Base-by-base conservation (phyloP, 2,888 invertebrate species). In the Chrysomela aeneicollis region DNA sequence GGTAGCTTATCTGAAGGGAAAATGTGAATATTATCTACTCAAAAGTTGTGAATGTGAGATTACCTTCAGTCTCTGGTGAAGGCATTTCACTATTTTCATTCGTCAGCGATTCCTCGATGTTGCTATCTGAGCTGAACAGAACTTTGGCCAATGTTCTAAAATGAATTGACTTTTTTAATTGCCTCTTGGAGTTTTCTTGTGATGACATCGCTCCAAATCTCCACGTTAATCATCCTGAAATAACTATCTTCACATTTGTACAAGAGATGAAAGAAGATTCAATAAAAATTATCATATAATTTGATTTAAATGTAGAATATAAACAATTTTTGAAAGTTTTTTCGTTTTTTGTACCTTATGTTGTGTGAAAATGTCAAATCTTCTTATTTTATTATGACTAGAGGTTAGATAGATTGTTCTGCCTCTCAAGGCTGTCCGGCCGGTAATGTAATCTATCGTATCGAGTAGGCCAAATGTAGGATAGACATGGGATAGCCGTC, bases 71-170 rank as follows among this genome's bases (percentile, higher is more conserved):
- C 46, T 26, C 17, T 21, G n/a, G n/a, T 15, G n/a, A 12, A 57
- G 12, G 30, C 21, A 37, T 71, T 75, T 81, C 61, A 70, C 64
- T 37, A 50, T 65, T 62, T 54, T 79, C 78, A 74, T 74, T 74
- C 71, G 73, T 73, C 64, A 75, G 72, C 47, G 80, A 68, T 64
- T 83, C 82, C 68, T 83, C 83, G 19, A 80, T 77, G 75, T 80
- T 82, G 64, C 74, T 81, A 57, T 83, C 83, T 67, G 78, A 77
- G 54, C 71, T 74, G 65, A 79, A 83, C 62, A 82, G 78, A 50
- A 83, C 80, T 76, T 80, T 83, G 18, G 82, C 74, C 50, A 83
- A 81, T 49, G 83, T 77, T 68, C 83, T 82, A 78, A 86, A 86
- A 69, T 85, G 78, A 66, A 86, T 78, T 76, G 83, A 84, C 76